These are phyloP conservation scores for Chrysina gloriosa DNA, from an alignment of 2,888 invertebrate species.

Conservation along the genomic window DNA sequence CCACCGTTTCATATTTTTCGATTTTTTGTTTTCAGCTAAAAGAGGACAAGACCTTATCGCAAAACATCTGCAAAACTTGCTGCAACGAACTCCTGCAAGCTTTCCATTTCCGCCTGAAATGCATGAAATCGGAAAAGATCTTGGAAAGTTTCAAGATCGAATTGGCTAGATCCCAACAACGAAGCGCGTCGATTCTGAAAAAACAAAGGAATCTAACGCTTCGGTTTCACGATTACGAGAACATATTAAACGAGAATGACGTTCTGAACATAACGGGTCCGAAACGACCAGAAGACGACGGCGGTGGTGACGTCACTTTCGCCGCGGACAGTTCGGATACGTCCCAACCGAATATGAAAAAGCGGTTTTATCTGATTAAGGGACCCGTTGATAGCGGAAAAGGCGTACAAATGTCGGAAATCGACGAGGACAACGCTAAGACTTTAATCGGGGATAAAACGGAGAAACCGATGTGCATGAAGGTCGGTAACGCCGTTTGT, in stretches of 20 bases:
- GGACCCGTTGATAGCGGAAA: not conserved
- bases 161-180: constrained; percentile 17
- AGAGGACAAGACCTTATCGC: constrained; percentile 18
- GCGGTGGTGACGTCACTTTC: no score
- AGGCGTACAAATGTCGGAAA: constrained; percentile 17
- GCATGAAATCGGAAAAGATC: constrained; percentile 14
- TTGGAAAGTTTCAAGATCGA: constrained; percentile 24
- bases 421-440: constrained; percentile 30
- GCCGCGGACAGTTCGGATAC: not conserved
- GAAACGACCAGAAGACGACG: not conserved
- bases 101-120: constrained; percentile 24
- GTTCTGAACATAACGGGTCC: constrained; percentile 1
- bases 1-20: not conserved
- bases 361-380: constrained; percentile 26
- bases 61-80: constrained; percentile 35
- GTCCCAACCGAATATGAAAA: not conserved
- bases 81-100: constrained; percentile 26
- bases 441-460: not conserved
- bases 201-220: not conserved
- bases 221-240: constrained; percentile 37
- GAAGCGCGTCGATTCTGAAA: not conserved
- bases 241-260: constrained; percentile 14
- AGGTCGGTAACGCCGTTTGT: constrained; percentile 18
- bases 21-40: constrained; percentile 18
- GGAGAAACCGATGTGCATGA: not conserved